phyloP scores from a whole-genome alignment of 2,888 invertebrate species.

The Andrena dorsata region DNA sequence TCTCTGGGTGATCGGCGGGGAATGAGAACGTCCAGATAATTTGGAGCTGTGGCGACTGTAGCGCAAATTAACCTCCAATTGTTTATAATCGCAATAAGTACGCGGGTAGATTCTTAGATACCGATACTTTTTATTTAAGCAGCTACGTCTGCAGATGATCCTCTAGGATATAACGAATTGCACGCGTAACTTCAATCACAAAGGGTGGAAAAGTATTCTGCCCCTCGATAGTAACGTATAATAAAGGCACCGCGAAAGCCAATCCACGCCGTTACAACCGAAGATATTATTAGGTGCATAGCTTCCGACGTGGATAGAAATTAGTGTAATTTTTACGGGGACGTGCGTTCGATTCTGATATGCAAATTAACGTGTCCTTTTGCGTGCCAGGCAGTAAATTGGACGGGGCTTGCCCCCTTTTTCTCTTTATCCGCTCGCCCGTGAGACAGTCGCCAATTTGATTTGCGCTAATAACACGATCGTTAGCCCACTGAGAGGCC shows the following conservation, averaged over 20 bases:
- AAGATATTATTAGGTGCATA: not conserved
- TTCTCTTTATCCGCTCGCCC: conserved; percentile 35
- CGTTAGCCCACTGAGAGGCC: conserved; percentile 71
- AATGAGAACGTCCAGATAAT: too few relatives aligned
- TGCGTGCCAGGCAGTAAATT: conserved; percentile 59
- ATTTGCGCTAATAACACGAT: conserved; percentile 79
- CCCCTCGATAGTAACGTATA: too few relatives aligned
- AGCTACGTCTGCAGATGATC: too few relatives aligned
- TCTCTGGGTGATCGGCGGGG: too few relatives aligned
- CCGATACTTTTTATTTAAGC: too few relatives aligned
- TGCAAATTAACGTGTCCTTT: conserved; percentile 68
- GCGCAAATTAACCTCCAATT: too few relatives aligned
- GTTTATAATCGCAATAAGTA: too few relatives aligned
- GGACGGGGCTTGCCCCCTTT: conserved; percentile 19
- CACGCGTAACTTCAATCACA: too few relatives aligned
- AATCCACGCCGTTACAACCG: not conserved
- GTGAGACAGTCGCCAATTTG: conserved; percentile 75
- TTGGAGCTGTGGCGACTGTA: too few relatives aligned
- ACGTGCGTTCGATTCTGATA: conserved; percentile 65
- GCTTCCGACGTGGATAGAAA: conserved; percentile 28
- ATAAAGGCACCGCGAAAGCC: not conserved
- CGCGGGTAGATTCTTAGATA: too few relatives aligned
- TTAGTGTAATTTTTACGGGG: conserved; percentile 46
- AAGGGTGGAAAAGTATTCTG: too few relatives aligned
- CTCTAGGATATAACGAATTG: too few relatives aligned